Evolutionary conservation across 2,113 vertebrate species (phyloP), one percentile per base, ranked within the genome.

Genomic region (Hemiprocne comata): DNA sequence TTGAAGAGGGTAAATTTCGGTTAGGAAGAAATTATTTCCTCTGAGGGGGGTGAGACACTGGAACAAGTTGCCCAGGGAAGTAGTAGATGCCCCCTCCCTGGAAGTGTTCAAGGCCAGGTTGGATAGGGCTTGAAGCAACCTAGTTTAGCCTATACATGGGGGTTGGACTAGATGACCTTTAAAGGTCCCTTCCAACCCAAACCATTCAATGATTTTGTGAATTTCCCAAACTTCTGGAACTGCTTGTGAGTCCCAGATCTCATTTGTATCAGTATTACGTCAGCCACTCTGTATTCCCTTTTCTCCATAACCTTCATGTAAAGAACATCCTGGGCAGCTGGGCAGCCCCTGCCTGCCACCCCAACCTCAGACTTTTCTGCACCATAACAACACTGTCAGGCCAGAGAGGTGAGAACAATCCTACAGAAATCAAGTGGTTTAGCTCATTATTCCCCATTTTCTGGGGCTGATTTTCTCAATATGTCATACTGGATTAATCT

Each of bases 371-470:
- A 18, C 26, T 90, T 33, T n/a, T 44, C 67, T 67, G 34, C 58
- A 38, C 13, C 0, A 0, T 38, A 79, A 46, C 17, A 70, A 5
- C 23, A 29, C 69, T 19, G 10, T 50, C 54, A 54, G 53, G 18
- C 36, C 46, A 44, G 28, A 26, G 17, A 64, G 11, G 29, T 20
- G 17, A 85, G 25, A 51, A 29, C 23, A 64, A 13, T 51, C 48
- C 54, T 53, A 16, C 15, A 31, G 44, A 65, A 70, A 67, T 4
- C 17, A 31, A 50, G 28, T 16, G 8, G 0, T 82, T 72, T 20
- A 78, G 11, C 29, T 93, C 54, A 20, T 57, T 76, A 33, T 57
- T 48, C 57, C 38, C n/a, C 29, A 26, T 24, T 48, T 62, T 84
- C 33, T n/a, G n/a, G 23, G n/a, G 31, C 12, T 1, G 3, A n/a